A percentile compares a stretch with the other conserved stretches of the same genome.
Evolutionary conservation across 2,888 invertebrate genomes (phyloP).

Genomic region (Harpalus rufipes): DNA sequence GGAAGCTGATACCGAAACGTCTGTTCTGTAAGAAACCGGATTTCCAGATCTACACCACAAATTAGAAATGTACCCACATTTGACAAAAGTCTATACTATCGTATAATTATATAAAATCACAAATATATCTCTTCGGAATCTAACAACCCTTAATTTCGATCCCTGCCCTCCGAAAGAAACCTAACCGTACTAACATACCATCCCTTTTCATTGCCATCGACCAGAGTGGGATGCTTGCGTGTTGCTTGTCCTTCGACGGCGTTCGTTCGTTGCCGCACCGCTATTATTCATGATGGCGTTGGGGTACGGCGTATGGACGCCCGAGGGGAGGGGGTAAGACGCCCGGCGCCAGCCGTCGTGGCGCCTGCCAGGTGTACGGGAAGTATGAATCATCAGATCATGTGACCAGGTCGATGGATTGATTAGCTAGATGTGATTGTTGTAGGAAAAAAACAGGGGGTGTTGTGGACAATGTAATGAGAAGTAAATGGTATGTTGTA

Average conservation of each 20-base stretch:
- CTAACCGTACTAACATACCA: conserved; percentile 42
- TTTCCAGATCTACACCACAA: too few species aligned
- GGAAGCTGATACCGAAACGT: too few species aligned
- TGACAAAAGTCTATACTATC: too few species aligned
- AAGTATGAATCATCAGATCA: conserved; percentile 67
- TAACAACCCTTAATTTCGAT: neutral
- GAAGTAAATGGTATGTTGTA: too few species aligned
- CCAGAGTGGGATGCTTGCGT: conserved; percentile 32
- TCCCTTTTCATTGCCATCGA: neutral
- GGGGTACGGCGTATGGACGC: conserved; percentile 42
- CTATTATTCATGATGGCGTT: conserved; percentile 64
- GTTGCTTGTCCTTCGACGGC: conserved; percentile 56
- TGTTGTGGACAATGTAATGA: neutral
- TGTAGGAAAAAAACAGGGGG: neutral
- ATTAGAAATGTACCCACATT: too few species aligned
- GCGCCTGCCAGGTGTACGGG: conserved; percentile 57
- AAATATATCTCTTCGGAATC: neutral
- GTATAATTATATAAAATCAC: neutral
- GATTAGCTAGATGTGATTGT: conserved; percentile 53
- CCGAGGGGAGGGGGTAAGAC: conserved; percentile 50
- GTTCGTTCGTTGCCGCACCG: conserved; percentile 13
- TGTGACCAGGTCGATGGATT: conserved; percentile 65
- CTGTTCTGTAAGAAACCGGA: too few species aligned
- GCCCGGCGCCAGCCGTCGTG: conserved; percentile 59
- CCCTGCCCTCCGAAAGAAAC: neutral